phyloP scores from a whole-genome alignment of 2,888 invertebrate genomes.

The Ormyrus rosae region DNA sequence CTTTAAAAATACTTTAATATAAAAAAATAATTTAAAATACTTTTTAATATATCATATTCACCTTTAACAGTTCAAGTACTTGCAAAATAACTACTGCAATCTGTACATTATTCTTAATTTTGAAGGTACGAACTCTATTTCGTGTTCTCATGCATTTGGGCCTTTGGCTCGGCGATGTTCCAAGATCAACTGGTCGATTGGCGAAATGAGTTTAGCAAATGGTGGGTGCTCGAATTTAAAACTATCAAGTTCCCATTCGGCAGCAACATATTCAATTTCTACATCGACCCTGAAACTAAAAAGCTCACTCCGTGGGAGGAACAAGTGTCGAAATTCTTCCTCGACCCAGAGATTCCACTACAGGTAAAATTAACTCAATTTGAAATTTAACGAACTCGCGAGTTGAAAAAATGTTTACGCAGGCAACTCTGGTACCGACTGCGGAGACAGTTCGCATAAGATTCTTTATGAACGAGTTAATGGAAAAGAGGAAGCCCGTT shows the following conservation, averaged over 20 bases:
- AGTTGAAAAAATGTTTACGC: conserved; percentile 7
- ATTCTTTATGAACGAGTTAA: conserved; percentile 91
- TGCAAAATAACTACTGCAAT: not conserved
- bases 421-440: conserved; percentile 91
- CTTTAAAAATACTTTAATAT: not conserved
- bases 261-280: conserved; percentile 92
- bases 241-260: conserved; percentile 90
- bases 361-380: conserved; percentile 80
- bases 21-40: conserved; percentile 18
- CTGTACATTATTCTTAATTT: not conserved
- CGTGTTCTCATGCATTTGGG: conserved; percentile 93
- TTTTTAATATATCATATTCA: not conserved
- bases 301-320: conserved; percentile 93
- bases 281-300: conserved; percentile 90
- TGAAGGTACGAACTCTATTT: conserved; percentile 92
- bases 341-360: conserved; percentile 91
- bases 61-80: not conserved
- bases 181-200: conserved; percentile 95
- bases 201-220: conserved; percentile 95
- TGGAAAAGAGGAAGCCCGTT: conserved; percentile 87
- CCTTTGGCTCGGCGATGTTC: conserved; percentile 93
- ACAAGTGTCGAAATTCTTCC: conserved; percentile 85
- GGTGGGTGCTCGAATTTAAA: conserved; percentile 96
- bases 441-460: conserved; percentile 91
- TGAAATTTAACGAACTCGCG: no score